phyloP scores from a whole-genome alignment of 2,888 invertebrate genomes.

The Agrochola litura region DNA sequence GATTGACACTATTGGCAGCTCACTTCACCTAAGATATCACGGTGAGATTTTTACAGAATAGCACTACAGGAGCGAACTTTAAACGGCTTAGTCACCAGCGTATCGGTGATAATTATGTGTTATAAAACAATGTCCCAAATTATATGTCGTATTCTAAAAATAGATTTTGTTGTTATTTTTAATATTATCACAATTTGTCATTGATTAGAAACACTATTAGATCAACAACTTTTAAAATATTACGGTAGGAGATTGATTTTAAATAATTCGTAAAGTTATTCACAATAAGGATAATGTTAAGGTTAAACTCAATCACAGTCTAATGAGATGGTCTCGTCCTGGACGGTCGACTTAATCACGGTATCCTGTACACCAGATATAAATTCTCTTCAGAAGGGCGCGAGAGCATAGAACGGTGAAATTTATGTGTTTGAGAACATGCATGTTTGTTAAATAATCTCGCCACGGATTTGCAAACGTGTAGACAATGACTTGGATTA shows the following conservation, averaged over 20 bases:
- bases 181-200: background rate
- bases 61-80: no score
- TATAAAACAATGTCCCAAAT: no score
- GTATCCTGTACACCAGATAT: background rate
- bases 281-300: background rate
- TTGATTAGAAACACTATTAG: slow-evolving; percentile 1
- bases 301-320: background rate
- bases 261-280: background rate
- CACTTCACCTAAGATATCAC: no score
- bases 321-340: background rate
- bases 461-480: background rate
- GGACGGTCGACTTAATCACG: background rate
- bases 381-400: background rate
- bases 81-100: background rate
- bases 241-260: background rate
- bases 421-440: background rate
- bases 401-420: background rate
- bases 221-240: background rate
- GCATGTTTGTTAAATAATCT: background rate
- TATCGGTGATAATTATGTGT: background rate
- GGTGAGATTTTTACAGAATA: no score
- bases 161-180: background rate
- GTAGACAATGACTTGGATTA: background rate
- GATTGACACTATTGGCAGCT: no score
- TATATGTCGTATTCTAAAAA: slow-evolving; percentile 8